Evolutionary conservation across 2,113 vertebrate species (phyloP), one percentile per base, ranked within the genome.

Genomic region (Laticauda laticaudata): DNA sequence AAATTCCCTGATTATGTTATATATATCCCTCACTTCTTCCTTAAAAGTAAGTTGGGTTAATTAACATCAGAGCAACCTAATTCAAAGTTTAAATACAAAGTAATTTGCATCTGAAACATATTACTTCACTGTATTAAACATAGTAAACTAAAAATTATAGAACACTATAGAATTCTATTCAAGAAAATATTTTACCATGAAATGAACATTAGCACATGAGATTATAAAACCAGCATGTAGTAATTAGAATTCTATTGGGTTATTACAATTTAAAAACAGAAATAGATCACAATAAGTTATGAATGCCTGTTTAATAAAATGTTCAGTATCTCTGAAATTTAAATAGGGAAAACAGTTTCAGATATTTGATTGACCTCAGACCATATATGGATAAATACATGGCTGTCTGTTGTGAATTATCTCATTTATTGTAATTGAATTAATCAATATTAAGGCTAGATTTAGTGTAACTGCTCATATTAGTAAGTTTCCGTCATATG

Each of bases 321-420:
- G 86, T 85, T 0, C 89, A 20, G 61, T 26, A 39, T 91, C 90
- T 8, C 34, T 91, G 7, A 18, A 91, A 10, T 1, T 90, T 6
- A 29, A 92, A 14, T 92, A 51, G 11, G 48, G 23, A 1, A 75
- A 87, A 29, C 1, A 1, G 1, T 92, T 57, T 95, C 56, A 87
- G 88, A 90, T 29, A 93, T 90, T 34, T n/a, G 4, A 75, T 93
- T 55, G 90, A 92, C 15, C 55, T 0, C 90, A 87, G 90, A 95
- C 91, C 5, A 87, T 34, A 90, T 89, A 88, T 0, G 54, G 81
- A 15, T 24, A 15, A 86, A 85, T 26, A 94, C 64, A 85, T 29
- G 56, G 23, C 23, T 34, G 15, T n/a, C 64, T 92, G 92, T 43
- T 53, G 75, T 51, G 55, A 92, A 26, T 89, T 48, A 8, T 55